A percentile compares a stretch with the other conserved stretches of the same genome.
These are phyloP conservation scores for Potorous gilbertii DNA, from an alignment of 2,797 vertebrate genomes.

Conservation along the genomic window DNA sequence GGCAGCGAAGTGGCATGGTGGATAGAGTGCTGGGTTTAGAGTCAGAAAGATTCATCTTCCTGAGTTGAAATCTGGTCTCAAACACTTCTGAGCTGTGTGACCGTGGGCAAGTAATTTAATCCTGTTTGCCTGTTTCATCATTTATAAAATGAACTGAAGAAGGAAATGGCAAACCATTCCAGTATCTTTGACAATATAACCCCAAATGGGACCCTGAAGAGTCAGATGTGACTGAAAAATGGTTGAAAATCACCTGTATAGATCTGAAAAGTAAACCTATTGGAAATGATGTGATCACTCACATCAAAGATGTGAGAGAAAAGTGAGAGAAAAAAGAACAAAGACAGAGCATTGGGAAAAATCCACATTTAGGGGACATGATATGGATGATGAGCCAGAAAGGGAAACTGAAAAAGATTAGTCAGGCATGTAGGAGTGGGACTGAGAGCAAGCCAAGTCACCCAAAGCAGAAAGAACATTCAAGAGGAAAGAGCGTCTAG, in stretches of 20 bases:
- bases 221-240: not conserved
- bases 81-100: not conserved
- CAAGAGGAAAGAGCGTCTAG: not conserved
- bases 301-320: too few relatives aligned
- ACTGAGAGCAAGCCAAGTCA: not conserved
- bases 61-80: not conserved
- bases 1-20: not conserved
- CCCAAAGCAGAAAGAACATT: not conserved
- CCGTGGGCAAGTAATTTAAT: not conserved
- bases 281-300: not conserved
- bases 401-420: not conserved
- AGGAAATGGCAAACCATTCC: not conserved
- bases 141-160: not conserved
- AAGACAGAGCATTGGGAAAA: not conserved
- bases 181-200: not conserved
- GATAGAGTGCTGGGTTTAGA: not conserved
- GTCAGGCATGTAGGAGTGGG: not conserved
- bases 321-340: not conserved
- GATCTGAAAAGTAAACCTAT: not conserved
- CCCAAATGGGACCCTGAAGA: not conserved
- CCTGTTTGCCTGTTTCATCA: not conserved
- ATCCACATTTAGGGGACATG: not conserved
- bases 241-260: not conserved
- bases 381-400: not conserved
- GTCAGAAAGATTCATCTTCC: not conserved